Base-by-base conservation (phyloP, 2,888 invertebrate species). In the Drosophila diplacantha region DNA sequence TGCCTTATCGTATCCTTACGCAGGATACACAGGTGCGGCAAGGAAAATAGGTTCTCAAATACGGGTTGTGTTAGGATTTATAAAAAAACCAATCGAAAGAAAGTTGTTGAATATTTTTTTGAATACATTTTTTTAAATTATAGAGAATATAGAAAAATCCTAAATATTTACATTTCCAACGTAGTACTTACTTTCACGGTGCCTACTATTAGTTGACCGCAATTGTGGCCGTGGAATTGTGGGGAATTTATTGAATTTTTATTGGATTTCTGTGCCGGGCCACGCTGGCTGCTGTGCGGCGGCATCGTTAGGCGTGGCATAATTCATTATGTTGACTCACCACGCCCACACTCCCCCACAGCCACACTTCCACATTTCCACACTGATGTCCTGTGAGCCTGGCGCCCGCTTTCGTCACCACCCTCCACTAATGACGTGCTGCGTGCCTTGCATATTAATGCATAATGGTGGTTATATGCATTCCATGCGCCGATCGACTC, bases 171-270 rank as follows among this genome's bases (percentile, higher is more conserved):
- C 9, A 31, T 22, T 14, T 6, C 5, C 11, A 9, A 3, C 3
- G 12, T 2, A 8, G 7, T 18, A 18, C 6, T 11, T 16, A 16
- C 12, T 18, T 31, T 2, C 14, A 20, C 44, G 20, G 8, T 14
- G 44, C 12, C 57, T 44, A 31, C 11, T 26, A 14, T 32, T 32
- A 31, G 44, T 26, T 38, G 29, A 26, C 61, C 58, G n/a, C 58
- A 24, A 7, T 3, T 59, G 58, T 60, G n/a, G 31, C 37, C 18
- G 8, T 41, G 39, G 39, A 22, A 59, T 71, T 82, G 81, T 76
- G 72, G 56, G 75, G 84, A 83, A 81, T 81, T 81, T 84, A 81
- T 81, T 84, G 84, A 83, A 83, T 84, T 81, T 81, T 81, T 81
- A 81, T 81, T 81, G 81, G 78, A 84, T 83, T 84, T 81, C 66